Percentiles rank a stretch among this genome's conserved stretches.
These are phyloP conservation scores for Merodon equestris DNA, from an alignment of 2,888 invertebrate species.

Conservation along the genomic window DNA sequence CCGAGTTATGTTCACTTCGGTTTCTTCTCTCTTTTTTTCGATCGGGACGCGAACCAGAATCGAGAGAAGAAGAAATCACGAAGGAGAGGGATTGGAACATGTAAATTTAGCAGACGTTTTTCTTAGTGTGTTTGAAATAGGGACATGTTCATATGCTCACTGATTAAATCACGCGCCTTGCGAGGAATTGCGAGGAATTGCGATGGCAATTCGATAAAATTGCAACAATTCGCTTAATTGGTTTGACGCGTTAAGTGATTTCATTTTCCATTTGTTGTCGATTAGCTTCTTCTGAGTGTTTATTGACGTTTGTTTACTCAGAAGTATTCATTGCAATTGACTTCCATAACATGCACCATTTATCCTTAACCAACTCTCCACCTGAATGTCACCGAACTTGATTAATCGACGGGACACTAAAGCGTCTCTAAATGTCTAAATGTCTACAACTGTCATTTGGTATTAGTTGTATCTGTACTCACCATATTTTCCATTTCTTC, in stretches of 20 bases:
- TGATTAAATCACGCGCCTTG: slow-evolving; percentile 50
- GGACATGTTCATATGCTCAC: slow-evolving; percentile 38
- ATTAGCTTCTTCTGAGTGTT: background rate
- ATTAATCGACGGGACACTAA: too few species aligned
- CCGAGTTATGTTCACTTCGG: slow-evolving; percentile 27
- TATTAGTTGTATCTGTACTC: slow-evolving; percentile 17
- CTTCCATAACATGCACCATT: too few species aligned
- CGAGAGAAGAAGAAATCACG: background rate
- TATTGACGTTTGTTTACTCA: background rate
- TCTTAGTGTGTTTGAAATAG: slow-evolving; percentile 40
- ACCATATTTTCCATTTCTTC: slow-evolving; percentile 61
- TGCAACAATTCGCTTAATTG: slow-evolving; percentile 29
- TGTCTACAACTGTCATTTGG: too few species aligned
- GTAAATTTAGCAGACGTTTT: slow-evolving; percentile 45
- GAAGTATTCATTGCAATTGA: too few species aligned
- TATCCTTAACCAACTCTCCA: too few species aligned
- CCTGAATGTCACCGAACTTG: too few species aligned
- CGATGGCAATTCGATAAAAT: background rate
- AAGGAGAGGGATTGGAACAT: slow-evolving; percentile 38
- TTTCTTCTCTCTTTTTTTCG: slow-evolving; percentile 13
- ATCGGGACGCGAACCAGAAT: too few species aligned
- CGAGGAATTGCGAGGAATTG: slow-evolving; percentile 13
- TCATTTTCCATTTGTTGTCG: background rate
- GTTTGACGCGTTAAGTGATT: slow-evolving; percentile 5
- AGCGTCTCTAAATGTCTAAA: too few species aligned